phyloP scores from a whole-genome alignment of 2,113 vertebrate genomes.

The Todiramphus chloris region DNA sequence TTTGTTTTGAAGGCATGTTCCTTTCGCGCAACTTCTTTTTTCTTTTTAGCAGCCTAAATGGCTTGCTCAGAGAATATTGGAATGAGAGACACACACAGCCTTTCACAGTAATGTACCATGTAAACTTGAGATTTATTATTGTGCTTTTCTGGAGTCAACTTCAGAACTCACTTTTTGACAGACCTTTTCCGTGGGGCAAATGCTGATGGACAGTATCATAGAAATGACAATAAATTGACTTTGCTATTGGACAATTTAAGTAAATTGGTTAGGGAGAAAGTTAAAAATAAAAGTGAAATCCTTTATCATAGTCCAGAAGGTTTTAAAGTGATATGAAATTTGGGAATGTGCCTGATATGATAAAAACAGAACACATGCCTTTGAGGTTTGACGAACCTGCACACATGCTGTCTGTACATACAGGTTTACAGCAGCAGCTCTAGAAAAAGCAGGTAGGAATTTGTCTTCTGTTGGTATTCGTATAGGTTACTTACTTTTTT shows the following conservation, averaged over 20 bases:
- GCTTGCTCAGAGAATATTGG: neutral
- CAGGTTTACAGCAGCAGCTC: neutral
- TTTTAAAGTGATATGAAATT: neutral
- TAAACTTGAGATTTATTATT: neutral
- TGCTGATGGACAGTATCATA: neutral
- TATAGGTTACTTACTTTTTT: neutral
- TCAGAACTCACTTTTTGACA: neutral
- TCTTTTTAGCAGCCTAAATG: neutral
- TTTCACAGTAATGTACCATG: neutral
- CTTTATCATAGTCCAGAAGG: neutral
- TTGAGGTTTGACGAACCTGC: neutral
- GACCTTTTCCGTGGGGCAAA: neutral
- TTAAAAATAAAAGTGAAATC: neutral
- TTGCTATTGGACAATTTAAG: neutral
- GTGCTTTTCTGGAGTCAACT: neutral
- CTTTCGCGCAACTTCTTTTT: neutral
- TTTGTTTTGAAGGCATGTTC: neutral
- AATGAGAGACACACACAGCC: neutral
- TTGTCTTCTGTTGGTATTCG: neutral
- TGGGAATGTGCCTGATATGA: neutral
- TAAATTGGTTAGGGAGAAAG: neutral
- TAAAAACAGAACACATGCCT: neutral
- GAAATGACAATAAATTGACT: neutral
- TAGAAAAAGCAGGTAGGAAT: neutral
- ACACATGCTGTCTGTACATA: neutral